These are phyloP conservation scores for Umimayanthus chanpuru DNA, from an alignment of 92 coral and sea anemone genomes.

Conservation along the genomic window DNA sequence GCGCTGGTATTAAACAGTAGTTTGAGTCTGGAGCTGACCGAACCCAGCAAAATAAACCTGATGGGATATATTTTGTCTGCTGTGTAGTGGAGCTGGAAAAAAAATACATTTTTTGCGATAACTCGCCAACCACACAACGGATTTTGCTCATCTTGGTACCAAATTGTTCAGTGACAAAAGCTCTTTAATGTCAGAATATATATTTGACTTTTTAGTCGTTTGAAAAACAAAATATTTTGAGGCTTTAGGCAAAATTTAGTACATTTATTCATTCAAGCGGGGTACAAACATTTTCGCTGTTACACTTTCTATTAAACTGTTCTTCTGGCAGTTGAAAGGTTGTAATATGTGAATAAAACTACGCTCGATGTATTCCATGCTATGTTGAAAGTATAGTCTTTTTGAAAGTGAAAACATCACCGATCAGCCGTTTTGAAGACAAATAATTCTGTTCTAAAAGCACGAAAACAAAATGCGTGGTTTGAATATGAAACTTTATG, in stretches of 20 bases:
- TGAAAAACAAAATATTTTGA: background rate
- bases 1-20: too few relatives aligned
- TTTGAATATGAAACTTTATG: background rate
- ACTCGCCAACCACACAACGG: background rate
- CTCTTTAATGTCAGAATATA: background rate
- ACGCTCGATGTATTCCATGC: background rate
- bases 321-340: background rate
- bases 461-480: background rate
- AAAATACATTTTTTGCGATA: background rate
- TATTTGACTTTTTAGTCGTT: background rate
- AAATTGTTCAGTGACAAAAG: background rate
- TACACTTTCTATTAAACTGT: background rate
- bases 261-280: background rate
- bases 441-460: background rate
- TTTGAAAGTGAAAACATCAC: background rate
- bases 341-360: background rate
- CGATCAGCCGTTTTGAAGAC: background rate
- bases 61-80: too few relatives aligned
- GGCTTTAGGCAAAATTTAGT: background rate
- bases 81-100: too few relatives aligned
- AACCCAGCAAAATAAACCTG: too few relatives aligned
- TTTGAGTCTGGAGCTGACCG: too few relatives aligned
- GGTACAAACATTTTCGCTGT: background rate
- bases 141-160: conserved; percentile 1
- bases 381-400: background rate